Evolutionary conservation across 2,888 invertebrate species (phyloP).

Genomic region (Loripinus fragilis): DNA sequence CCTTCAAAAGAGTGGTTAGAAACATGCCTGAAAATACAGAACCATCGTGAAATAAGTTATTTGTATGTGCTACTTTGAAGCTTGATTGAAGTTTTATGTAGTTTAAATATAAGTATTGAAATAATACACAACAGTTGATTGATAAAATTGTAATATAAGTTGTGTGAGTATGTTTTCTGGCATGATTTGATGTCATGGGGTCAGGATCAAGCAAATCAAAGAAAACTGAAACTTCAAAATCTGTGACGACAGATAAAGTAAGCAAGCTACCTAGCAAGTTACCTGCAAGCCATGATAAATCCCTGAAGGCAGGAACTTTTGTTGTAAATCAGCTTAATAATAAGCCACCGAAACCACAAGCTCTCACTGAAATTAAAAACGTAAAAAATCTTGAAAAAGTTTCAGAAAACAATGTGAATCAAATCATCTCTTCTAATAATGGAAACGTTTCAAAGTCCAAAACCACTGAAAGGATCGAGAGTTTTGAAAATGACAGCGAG

Average conservation of each 20-base stretch:
- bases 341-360: background rate
- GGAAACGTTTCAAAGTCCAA: background rate
- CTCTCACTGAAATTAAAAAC: background rate
- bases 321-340: background rate
- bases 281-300: background rate
- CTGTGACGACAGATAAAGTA: background rate
- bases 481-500: constrained; percentile 56
- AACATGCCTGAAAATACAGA: background rate
- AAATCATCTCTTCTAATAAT: background rate
- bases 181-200: background rate
- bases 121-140: background rate
- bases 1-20: background rate
- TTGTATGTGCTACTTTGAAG: background rate
- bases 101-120: background rate
- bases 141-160: background rate
- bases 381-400: background rate
- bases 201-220: background rate
- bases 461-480: constrained; percentile 6
- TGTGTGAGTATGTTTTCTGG: background rate
- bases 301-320: background rate
- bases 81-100: background rate
- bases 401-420: background rate
- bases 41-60: background rate
- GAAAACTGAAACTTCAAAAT: background rate
- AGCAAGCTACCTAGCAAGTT: background rate